Evolutionary conservation across 2,113 vertebrate species (phyloP).

Genomic region (Cygnus atratus): DNA sequence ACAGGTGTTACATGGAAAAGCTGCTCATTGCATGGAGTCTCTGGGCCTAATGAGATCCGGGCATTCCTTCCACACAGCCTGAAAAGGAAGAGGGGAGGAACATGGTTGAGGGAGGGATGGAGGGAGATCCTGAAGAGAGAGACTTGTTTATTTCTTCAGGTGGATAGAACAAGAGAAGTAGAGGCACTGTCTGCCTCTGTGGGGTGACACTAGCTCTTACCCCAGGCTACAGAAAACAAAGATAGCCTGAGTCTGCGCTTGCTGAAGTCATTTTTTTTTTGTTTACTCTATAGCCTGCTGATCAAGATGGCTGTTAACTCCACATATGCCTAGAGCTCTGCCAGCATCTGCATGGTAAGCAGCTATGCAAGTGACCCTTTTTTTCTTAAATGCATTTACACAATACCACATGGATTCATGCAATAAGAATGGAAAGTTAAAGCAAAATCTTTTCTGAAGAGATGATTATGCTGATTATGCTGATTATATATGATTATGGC

Average conservation of each 20-base stretch:
- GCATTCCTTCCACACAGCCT: not conserved
- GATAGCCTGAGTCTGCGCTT: not conserved
- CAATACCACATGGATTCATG: not conserved
- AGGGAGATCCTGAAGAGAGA: not conserved
- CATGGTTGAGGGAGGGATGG: not conserved
- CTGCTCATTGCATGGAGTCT: not conserved
- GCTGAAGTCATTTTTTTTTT: not conserved
- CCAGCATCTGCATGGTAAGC: not conserved
- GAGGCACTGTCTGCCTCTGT: not conserved
- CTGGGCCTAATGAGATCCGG: not conserved
- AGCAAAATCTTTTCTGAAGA: not conserved
- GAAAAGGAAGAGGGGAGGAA: not conserved
- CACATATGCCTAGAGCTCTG: not conserved
- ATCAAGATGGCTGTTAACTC: not conserved
- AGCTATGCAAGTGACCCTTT: not conserved
- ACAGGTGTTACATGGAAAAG: fast-evolving
- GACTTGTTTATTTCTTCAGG: not conserved
- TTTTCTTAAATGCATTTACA: not conserved
- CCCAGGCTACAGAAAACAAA: not conserved
- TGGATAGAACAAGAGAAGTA: not conserved
- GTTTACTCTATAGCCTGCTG: not conserved
- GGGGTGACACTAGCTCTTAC: not conserved
- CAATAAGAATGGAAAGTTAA: not conserved
- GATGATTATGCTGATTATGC: not conserved
- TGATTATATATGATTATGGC: not conserved